Base-by-base conservation (phyloP, 2,888 invertebrate species). In the Colostygia pectinataria region DNA sequence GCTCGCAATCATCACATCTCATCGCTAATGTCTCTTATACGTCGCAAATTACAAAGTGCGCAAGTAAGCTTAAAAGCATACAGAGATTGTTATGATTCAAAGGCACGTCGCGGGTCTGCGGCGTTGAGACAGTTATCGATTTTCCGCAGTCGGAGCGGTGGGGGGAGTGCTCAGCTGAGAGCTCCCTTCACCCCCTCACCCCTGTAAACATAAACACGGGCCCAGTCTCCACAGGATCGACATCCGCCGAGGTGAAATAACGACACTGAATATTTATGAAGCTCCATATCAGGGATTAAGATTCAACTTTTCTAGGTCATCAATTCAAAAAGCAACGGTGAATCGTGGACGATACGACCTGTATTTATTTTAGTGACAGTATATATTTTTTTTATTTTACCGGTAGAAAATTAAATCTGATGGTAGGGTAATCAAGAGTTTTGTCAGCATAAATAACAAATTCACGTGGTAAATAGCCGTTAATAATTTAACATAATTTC, bases 211-310 rank as follows among this genome's bases (percentile, higher is more conserved):
- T 85, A 88, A 88, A 88, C 88, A 87, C 84, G 74, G 76, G 74
- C 77, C 77, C 69, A 52, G 60, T 61, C 61, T 48, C 31, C 18
- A 33, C 78, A 80, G 79, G 77, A 86, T 83, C 87, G 82, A 80
- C 83, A 78, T 78, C 79, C 79, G 78, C 66, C 78, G 83, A 87
- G 85, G 87, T 87, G 83, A 84, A 87, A 86, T 86, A 87, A 84
- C 80, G 79, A 82, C 79, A 72, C 78, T 83, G 88, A 88, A 89
- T 89, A 88, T 88, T 87, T 88, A 88, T 88, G 83, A 84, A 78
- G 74, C 74, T 68, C 72, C 77, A 78, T 83, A 84, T 82, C 79
- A 79, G 65, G 80, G 82, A 84, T 85, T 85, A 86, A 83, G 80
- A 82, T 77, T 82, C 73, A 78, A 83, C 78, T 85, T 82, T 83